Evolutionary conservation across 2,888 invertebrate species (phyloP), one percentile per base, ranked within the genome.

Genomic region (Meta bourneti): DNA sequence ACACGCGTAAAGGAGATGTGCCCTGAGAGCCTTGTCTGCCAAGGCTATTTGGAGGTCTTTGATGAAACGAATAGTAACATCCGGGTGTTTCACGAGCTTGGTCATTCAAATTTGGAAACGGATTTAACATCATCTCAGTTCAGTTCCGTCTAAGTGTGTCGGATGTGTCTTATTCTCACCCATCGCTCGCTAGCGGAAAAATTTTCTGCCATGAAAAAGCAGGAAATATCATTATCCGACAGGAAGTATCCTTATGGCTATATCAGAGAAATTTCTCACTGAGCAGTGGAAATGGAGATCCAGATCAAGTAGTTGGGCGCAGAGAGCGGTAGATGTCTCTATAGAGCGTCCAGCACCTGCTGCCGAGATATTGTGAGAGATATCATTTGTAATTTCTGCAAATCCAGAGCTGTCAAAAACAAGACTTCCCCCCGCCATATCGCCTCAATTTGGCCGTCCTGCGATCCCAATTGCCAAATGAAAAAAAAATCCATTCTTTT

Each of bases 371-470:
- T 49, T 79, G 54, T 51, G 52, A 8, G 34, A 48, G 51, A 72
- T 88, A 87, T 91, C 91, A 91, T 91, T 91, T 91, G 91, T 91
- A 91, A 91, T 86, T 83, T 87, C 87, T 72, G 54, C 83, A 88
- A 83, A 91, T 91, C 91, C 91, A 82, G 91, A 70, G 69, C 91
- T 91, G 91, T 91, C 91, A 91, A 8, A 70, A 51, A 19, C n/a
- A 71, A 51, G 51, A 16, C 16, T 34, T 77, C 48, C 78, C 34
- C 34, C 34, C n/a, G n/a, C n/a, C n/a, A n/a, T n/a, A n/a, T n/a
- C n/a, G n/a, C n/a, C 75, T 16, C 80, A 82, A 82, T 70, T 82
- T 82, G 82, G 71, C 72, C 82, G 82, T 19, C 34, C 34, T 34
- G 34, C 34, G 34, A 34, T 34, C 34, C 61, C 13, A 61, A 61